These are phyloP conservation scores for Pseudomugil tenellus DNA, from an alignment of 2,797 vertebrate species.

Conservation along the genomic window DNA sequence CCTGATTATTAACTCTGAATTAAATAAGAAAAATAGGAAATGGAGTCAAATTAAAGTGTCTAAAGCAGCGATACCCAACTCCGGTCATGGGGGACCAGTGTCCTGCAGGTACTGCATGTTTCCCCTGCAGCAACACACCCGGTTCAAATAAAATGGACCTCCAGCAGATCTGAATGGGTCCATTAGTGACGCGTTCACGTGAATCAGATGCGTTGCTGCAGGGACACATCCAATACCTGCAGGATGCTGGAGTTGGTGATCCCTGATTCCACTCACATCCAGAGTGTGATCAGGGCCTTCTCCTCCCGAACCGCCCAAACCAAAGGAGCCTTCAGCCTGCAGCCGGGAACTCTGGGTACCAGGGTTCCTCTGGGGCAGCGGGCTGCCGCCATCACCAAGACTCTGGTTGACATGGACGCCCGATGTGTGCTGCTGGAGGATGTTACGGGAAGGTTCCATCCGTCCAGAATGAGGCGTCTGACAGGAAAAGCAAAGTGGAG, in stretches of 20 bases:
- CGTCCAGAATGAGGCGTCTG: slow-evolving; percentile 84
- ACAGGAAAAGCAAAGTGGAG: background rate
- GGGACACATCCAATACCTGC: no score
- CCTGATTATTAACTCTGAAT: background rate
- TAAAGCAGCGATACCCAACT: no score
- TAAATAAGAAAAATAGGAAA: background rate
- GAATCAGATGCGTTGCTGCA: no score
- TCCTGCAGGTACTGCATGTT: no score
- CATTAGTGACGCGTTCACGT: no score
- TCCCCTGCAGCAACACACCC: no score
- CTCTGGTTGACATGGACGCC: slow-evolving; percentile 80
- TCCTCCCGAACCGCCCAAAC: slow-evolving; percentile 72
- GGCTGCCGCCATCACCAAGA: slow-evolving; percentile 82
- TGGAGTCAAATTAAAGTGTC: background rate
- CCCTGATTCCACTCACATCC: slow-evolving; percentile 86
- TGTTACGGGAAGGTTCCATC: slow-evolving; percentile 85
- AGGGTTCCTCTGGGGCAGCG: slow-evolving; percentile 85
- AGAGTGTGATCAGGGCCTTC: slow-evolving; percentile 90
- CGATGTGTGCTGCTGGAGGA: slow-evolving; percentile 74
- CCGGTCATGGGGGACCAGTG: no score
- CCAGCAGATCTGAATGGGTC: no score
- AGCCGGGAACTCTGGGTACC: slow-evolving; percentile 78
- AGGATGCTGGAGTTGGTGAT: no score
- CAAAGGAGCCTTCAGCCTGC: slow-evolving; percentile 77
- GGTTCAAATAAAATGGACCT: no score